These are phyloP conservation scores for Gambusia yucatana DNA, from an alignment of 2,797 vertebrate species.

Conservation along the genomic window DNA sequence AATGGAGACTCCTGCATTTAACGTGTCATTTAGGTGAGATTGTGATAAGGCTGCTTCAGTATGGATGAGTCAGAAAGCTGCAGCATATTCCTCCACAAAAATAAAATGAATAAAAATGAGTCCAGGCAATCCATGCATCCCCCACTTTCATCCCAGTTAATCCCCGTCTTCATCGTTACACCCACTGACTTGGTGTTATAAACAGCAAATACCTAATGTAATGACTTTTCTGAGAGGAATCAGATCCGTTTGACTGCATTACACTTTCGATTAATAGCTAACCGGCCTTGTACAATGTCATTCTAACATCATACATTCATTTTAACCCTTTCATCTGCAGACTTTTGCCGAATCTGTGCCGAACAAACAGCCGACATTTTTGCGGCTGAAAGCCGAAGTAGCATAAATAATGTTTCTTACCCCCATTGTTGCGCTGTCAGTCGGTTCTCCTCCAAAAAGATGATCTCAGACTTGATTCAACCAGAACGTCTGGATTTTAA, in stretches of 20 bases:
- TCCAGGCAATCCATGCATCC: neutral
- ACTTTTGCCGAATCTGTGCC: neutral
- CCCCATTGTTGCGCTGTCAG: slow-evolving; percentile 78
- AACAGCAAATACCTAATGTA: neutral
- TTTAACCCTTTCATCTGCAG: slow-evolving; percentile 27
- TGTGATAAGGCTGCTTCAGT: slow-evolving; percentile 12
- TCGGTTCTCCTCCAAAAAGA: slow-evolving; percentile 61
- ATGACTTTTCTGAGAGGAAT: neutral
- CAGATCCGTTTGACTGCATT: neutral
- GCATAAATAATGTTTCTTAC: slow-evolving; percentile 63
- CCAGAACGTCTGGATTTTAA: slow-evolving; percentile 43
- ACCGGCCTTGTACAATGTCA: slow-evolving; percentile 41
- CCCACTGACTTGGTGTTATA: neutral
- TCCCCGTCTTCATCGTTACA: neutral
- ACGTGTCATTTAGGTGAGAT: slow-evolving; percentile 7
- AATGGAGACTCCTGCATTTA: neutral
- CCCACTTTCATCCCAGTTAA: neutral
- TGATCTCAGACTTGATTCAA: slow-evolving; percentile 38
- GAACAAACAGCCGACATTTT: neutral
- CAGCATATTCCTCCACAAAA: slow-evolving; percentile 9
- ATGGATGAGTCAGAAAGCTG: slow-evolving; percentile 16
- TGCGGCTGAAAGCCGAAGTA: neutral
- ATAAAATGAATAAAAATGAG: slow-evolving; percentile 10
- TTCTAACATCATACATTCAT: slow-evolving; percentile 14
- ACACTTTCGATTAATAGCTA: neutral